A percentile compares a stretch with the other conserved stretches of the same genome.
Evolutionary conservation across 2,888 invertebrate species (phyloP).

Genomic region (Hydrotaea cyrtoneurina): DNA sequence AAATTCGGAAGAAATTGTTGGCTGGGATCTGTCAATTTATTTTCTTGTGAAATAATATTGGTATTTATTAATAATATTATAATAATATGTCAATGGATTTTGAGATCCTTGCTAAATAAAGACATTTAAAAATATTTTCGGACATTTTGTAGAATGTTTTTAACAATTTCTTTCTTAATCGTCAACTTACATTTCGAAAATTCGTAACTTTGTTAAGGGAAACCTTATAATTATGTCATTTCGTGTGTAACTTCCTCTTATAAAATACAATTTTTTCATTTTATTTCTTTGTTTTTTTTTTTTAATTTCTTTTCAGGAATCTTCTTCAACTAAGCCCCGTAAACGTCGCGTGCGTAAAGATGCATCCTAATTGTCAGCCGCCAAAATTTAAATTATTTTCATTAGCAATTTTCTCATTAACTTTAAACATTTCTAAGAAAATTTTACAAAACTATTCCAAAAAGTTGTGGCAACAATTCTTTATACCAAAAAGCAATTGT

Average conservation of each 20-base stretch:
- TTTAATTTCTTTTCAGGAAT: slow-evolving; percentile 69
- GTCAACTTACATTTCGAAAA: too few species aligned
- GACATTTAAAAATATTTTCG: too few species aligned
- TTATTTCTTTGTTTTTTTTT: background rate
- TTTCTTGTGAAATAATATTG: too few species aligned
- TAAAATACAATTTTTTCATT: too few species aligned
- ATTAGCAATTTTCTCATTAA: slow-evolving; percentile 54
- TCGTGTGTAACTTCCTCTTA: background rate
- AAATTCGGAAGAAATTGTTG: too few species aligned
- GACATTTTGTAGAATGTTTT: too few species aligned
- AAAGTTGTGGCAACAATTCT: slow-evolving; percentile 52
- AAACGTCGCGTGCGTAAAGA: slow-evolving; percentile 79
- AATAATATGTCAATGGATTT: too few species aligned
- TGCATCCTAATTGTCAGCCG: slow-evolving; percentile 69
- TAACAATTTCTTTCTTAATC: too few species aligned
- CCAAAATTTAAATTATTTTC: slow-evolving; percentile 44
- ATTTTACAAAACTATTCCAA: slow-evolving; percentile 51
- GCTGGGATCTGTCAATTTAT: too few species aligned
- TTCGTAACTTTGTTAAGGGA: too few species aligned
- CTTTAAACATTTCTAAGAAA: slow-evolving; percentile 47
- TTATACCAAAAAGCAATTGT: slow-evolving; percentile 39
- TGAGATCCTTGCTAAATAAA: too few species aligned
- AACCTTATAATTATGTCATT: background rate
- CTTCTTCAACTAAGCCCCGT: slow-evolving; percentile 73
- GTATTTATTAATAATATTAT: too few species aligned